Conservation (phyloP, 2,888 invertebrate species). For the Apamea anceps region DNA sequence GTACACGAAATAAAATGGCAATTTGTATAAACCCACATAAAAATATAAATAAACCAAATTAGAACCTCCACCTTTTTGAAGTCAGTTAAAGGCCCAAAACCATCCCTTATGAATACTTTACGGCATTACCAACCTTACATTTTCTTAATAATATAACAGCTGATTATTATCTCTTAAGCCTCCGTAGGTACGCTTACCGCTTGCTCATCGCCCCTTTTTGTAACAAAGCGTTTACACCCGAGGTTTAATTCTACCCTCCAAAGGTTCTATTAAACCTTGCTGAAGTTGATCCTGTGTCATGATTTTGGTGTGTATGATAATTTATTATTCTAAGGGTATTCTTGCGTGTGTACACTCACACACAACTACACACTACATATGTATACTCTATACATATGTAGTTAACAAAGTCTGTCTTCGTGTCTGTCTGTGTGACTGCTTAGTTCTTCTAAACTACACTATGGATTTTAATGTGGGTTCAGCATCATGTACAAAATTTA, state of each 20-base stretch:
- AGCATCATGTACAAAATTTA: too few relatives aligned
- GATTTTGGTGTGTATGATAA: constrained; percentile 22
- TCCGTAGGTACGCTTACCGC: constrained; percentile 8
- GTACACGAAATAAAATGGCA: background rate
- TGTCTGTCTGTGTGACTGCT: too few relatives aligned
- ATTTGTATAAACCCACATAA: background rate
- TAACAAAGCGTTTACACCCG: constrained; percentile 26
- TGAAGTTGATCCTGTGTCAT: constrained; percentile 10
- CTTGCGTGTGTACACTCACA: too few relatives aligned
- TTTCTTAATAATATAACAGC: constrained; percentile 21
- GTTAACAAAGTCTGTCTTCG: too few relatives aligned
- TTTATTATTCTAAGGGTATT: background rate
- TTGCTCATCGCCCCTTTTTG: constrained; percentile 33
- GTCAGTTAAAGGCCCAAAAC: background rate
- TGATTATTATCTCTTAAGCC: constrained; percentile 33
- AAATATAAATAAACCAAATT: background rate
- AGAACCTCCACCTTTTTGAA: background rate
- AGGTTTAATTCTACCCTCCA: constrained; percentile 14
- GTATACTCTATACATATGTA: too few relatives aligned
- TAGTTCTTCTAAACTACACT: too few relatives aligned
- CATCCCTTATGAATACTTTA: background rate
- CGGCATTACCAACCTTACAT: background rate
- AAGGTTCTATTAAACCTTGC: constrained; percentile 5
- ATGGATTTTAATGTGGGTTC: background rate
- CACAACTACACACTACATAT: too few relatives aligned